These are phyloP conservation scores for Gasterosteus aculeatus DNA, from an alignment of 2,113 vertebrate species.

Conservation along the genomic window DNA sequence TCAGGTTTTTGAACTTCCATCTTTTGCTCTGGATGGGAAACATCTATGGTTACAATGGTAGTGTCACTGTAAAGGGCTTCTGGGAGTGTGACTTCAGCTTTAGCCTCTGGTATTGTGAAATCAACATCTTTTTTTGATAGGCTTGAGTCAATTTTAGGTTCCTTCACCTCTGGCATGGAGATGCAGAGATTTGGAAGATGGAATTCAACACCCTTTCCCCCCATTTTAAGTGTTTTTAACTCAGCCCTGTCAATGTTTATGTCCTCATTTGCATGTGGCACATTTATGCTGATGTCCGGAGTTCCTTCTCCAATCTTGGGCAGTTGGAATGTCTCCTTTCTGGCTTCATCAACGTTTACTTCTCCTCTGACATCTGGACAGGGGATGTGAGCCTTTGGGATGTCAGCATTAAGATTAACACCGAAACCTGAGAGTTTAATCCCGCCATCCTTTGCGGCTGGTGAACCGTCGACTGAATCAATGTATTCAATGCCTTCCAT, in stretches of 20 bases:
- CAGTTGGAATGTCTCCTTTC: conserved; percentile 20
- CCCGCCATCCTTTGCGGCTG: conserved; percentile 18
- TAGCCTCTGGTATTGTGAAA: conserved; percentile 33
- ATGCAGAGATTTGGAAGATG: conserved; percentile 62
- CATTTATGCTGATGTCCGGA: conserved; percentile 10
- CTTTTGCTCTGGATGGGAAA: not conserved
- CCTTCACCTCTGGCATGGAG: conserved; percentile 62
- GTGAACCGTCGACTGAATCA: conserved; percentile 45
- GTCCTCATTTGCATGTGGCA: conserved; percentile 5
- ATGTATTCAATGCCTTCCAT: conserved; percentile 53
- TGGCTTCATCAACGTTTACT: not conserved
- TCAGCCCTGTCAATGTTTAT: conserved; percentile 28
- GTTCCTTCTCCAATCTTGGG: conserved; percentile 22
- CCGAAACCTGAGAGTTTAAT: conserved; percentile 5
- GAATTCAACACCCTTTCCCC: conserved; percentile 53
- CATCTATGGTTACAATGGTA: not conserved
- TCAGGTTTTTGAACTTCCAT: not conserved
- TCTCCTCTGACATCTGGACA: conserved; percentile 6
- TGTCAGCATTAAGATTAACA: conserved; percentile 22
- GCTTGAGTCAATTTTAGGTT: conserved; percentile 35
- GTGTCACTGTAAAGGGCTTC: not conserved
- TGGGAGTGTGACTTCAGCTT: conserved; percentile 2
- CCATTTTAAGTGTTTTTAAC: conserved; percentile 29
- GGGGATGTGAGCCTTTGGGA: conserved; percentile 4
- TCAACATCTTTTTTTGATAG: conserved; percentile 51